Conservation (phyloP, 1,140 invertebrate species). For the Neodiprion pinetum region DNA sequence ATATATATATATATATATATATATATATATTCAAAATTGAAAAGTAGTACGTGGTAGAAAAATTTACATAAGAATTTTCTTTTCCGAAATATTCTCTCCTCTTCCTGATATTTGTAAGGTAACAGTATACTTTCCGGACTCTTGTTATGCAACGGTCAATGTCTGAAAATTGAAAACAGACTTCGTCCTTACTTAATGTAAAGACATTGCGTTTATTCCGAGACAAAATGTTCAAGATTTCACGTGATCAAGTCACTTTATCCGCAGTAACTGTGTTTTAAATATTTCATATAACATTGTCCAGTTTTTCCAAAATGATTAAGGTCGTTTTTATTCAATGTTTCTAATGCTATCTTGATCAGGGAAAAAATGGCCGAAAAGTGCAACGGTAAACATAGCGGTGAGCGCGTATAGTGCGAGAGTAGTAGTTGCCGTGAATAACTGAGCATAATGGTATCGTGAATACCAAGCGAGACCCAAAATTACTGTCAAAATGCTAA, state of each 20-base stretch:
- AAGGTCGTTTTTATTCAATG: constrained; percentile 38
- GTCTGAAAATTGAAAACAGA: not conserved
- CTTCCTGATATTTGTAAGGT: not conserved
- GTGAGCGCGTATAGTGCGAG: constrained; percentile 67
- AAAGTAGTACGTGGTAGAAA: not conserved
- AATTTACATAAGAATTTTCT: not conserved
- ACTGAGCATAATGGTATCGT: constrained; percentile 68
- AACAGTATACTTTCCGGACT: too few relatives aligned
- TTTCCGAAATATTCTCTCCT: not conserved
- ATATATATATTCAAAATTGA: not conserved
- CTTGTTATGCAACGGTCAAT: too few relatives aligned
- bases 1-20: constrained; percentile 9
- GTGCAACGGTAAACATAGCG: constrained; percentile 65
- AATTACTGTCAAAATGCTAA: constrained; percentile 53
- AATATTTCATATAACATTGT: too few relatives aligned
- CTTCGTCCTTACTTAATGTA: not conserved
- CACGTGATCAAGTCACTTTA: not conserved
- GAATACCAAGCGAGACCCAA: constrained; percentile 69
- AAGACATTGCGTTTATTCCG: not conserved
- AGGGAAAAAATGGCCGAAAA: constrained; percentile 61
- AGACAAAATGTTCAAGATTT: not conserved
- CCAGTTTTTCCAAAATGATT: too few relatives aligned
- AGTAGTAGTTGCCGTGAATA: constrained; percentile 71
- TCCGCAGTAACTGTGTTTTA: not conserved
- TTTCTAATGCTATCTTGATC: constrained; percentile 58